Percentiles rank a stretch among this genome's conserved stretches.
These are phyloP conservation scores for Pilophorus perplexus DNA, from an alignment of 2,888 invertebrate species.

Conservation along the genomic window DNA sequence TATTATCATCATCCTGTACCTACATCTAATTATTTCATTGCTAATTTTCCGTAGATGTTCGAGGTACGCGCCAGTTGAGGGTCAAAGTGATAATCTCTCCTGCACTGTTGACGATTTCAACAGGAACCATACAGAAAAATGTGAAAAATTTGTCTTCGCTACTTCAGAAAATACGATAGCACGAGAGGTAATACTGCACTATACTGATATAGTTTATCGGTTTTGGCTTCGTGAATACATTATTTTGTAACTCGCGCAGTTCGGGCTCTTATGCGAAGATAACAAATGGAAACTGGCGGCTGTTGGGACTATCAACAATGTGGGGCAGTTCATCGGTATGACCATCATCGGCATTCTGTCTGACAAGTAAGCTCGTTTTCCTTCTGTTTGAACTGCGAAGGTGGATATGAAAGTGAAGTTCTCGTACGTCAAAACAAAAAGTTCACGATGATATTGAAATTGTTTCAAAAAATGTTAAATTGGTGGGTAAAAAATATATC, in stretches of 20 bases:
- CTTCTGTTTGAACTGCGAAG: too few species aligned
- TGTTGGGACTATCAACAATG: constrained; percentile 63
- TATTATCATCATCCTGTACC: too few species aligned
- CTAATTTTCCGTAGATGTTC: too few species aligned
- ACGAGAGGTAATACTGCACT: constrained; percentile 60
- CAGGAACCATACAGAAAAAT: constrained; percentile 49
- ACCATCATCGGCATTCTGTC: constrained; percentile 61
- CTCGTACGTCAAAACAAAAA: too few species aligned
- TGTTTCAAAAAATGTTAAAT: too few species aligned
- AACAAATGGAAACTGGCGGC: constrained; percentile 62
- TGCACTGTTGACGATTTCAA: constrained; percentile 40
- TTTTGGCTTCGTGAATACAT: too few species aligned
- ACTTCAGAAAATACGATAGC: constrained; percentile 61
- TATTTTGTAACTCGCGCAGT: constrained; percentile 53
- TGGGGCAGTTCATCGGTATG: constrained; percentile 62
- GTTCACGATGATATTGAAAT: too few species aligned
- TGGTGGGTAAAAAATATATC: too few species aligned
- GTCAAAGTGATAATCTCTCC: constrained; percentile 7
- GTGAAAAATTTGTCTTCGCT: constrained; percentile 51
- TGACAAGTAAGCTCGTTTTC: constrained; percentile 56
- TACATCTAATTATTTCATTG: too few species aligned
- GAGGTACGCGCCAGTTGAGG: constrained; percentile 2
- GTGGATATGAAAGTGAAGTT: too few species aligned
- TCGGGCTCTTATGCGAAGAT: constrained; percentile 60
- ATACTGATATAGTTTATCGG: too few species aligned